These are phyloP conservation scores for Epizoanthus stellaris DNA, from an alignment of 92 coral and sea anemone genomes.

Conservation along the genomic window DNA sequence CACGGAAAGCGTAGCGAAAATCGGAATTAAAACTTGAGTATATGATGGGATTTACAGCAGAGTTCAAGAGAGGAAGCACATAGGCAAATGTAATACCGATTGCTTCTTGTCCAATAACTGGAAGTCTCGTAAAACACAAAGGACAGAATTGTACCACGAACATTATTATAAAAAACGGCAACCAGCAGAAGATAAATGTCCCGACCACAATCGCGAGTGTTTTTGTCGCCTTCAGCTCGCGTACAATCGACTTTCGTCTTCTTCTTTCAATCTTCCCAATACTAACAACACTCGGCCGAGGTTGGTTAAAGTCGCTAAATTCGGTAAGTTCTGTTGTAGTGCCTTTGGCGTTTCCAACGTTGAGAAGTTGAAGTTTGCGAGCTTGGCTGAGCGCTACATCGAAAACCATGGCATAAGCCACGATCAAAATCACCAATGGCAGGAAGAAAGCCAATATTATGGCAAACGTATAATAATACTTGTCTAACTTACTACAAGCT, in stretches of 20 bases:
- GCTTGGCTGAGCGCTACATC: constrained; percentile 94
- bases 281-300: constrained; percentile 73
- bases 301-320: constrained; percentile 26
- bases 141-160: constrained; percentile 79
- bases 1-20: constrained; percentile 86
- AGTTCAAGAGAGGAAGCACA: constrained; percentile 88
- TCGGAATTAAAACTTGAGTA: constrained; percentile 95
- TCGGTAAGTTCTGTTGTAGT: constrained; percentile 56
- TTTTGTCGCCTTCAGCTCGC: constrained; percentile 97
- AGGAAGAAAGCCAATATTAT: constrained; percentile 82
- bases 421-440: constrained; percentile 78
- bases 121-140: constrained; percentile 50
- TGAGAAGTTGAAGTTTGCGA: constrained; percentile 68
- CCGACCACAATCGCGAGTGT: constrained; percentile 95
- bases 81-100: constrained; percentile 86
- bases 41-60: constrained; percentile 92
- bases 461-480: constrained; percentile 80
- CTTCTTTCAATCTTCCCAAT: constrained; percentile 78
- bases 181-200: constrained; percentile 91
- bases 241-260: constrained; percentile 79
- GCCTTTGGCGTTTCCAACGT: constrained; percentile 44
- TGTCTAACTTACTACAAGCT: constrained; percentile 83
- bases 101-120: constrained; percentile 59
- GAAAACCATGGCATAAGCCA: constrained; percentile 92
- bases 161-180: constrained; percentile 87